phyloP scores from a whole-genome alignment of 2,888 invertebrate genomes.

The Omphaloscelis lunosa region DNA sequence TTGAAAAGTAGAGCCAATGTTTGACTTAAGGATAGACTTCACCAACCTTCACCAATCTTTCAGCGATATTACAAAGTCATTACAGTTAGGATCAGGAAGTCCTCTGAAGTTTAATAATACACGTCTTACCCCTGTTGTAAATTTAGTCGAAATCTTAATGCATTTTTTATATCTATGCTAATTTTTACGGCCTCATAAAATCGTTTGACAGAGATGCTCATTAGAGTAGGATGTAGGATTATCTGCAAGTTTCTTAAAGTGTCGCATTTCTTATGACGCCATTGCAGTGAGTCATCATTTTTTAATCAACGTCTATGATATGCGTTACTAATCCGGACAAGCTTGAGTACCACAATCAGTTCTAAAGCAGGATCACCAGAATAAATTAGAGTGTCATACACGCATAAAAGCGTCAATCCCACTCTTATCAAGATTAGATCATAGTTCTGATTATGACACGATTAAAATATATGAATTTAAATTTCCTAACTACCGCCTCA shows the following conservation, averaged over 20 bases:
- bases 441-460: constrained; percentile 72
- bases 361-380: constrained; percentile 59
- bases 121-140: constrained; percentile 41
- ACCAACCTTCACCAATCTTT: constrained; percentile 51
- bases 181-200: constrained; percentile 58
- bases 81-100: constrained; percentile 44
- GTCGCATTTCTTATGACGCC: constrained; percentile 18
- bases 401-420: constrained; percentile 75
- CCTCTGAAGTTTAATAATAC: constrained; percentile 45
- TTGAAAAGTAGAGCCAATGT: constrained; percentile 50
- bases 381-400: constrained; percentile 77
- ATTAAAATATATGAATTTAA: constrained; percentile 71
- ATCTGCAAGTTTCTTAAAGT: constrained; percentile 33
- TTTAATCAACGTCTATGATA: constrained; percentile 33
- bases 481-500: constrained; percentile 61
- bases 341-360: constrained; percentile 38
- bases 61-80: constrained; percentile 51
- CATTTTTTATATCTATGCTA: constrained; percentile 51
- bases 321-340: constrained; percentile 42
- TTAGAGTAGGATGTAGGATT: constrained; percentile 34
- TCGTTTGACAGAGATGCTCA: constrained; percentile 41
- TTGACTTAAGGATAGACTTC: constrained; percentile 53
- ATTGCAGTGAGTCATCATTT: constrained; percentile 18
- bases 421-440: constrained; percentile 78
- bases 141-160: constrained; percentile 32